phyloP scores from a whole-genome alignment of 37 sponge, comb jelly and placozoan species.

The Chondrilla cf. caribensis region DNA sequence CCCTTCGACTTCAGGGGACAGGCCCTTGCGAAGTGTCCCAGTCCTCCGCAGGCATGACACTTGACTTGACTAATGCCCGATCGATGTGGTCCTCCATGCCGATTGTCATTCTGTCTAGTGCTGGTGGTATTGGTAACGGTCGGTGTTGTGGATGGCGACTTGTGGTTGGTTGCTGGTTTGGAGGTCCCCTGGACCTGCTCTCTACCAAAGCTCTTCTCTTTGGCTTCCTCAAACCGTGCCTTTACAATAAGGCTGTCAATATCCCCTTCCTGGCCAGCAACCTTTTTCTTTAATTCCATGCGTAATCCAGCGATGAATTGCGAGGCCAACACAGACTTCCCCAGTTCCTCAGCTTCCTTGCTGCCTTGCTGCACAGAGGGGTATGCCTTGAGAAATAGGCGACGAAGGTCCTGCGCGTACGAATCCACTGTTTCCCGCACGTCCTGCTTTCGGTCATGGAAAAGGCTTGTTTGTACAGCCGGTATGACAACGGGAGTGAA shows the following conservation, averaged over 20 bases:
- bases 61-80: neutral
- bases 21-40: neutral
- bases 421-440: slow-evolving; percentile 37
- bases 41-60: neutral
- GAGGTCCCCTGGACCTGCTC: neutral
- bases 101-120: neutral
- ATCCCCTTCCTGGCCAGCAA: neutral
- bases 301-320: neutral
- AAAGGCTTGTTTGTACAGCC: slow-evolving; percentile 29
- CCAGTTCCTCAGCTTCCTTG: slow-evolving; percentile 1
- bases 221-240: neutral
- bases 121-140: neutral
- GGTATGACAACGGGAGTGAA: slow-evolving; percentile 34
- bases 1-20: neutral
- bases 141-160: neutral
- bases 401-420: slow-evolving; percentile 44
- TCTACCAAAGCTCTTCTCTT: too few relatives aligned
- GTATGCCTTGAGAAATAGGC: slow-evolving; percentile 36
- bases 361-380: neutral
- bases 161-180: too few relatives aligned
- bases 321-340: neutral
- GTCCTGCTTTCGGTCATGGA: slow-evolving; percentile 38
- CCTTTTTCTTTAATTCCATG: neutral
- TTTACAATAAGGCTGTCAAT: neutral
- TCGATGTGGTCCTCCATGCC: neutral